phyloP scores from a whole-genome alignment of 2,888 invertebrate species.

The Pimpla rufipes region DNA sequence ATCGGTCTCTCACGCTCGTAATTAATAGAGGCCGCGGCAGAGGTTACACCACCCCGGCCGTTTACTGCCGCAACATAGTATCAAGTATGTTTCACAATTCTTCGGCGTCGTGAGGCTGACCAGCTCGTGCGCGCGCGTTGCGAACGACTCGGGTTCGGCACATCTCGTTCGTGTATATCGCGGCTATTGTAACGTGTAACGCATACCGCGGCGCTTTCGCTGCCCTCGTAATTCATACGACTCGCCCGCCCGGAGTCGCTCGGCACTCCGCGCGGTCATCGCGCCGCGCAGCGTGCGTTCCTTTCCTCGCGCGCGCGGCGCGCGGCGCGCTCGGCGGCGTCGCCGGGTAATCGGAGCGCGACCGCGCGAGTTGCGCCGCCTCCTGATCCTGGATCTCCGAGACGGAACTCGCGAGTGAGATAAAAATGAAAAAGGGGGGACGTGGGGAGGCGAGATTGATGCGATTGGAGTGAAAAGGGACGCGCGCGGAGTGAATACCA shows the following conservation, averaged over 20 bases:
- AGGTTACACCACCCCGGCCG: constrained; percentile 33
- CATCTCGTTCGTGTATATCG: neutral
- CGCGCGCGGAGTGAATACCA: neutral
- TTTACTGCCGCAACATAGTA: constrained; percentile 16
- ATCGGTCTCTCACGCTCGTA: constrained; percentile 70
- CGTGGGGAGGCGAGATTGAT: too few species aligned
- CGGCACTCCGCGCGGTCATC: neutral
- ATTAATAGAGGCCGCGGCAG: constrained; percentile 74
- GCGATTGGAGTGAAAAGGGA: neutral
- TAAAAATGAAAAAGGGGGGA: neutral
- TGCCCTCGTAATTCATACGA: neutral
- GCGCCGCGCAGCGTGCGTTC: neutral
- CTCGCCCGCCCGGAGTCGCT: neutral
- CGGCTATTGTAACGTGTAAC: neutral
- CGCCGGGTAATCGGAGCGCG: neutral
- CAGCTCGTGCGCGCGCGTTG: neutral
- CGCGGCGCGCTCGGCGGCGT: neutral
- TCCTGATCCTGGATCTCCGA: neutral
- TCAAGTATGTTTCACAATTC: constrained; percentile 18
- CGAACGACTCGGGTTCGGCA: neutral
- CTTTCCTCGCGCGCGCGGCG: neutral
- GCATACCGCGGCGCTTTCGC: neutral
- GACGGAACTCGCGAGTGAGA: neutral
- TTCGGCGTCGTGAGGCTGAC: neutral
- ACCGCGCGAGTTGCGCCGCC: neutral